Evolutionary conservation across 2,113 vertebrate genomes (phyloP), one percentile per base, ranked within the genome.

Genomic region (Benitochromis conjunctus): DNA sequence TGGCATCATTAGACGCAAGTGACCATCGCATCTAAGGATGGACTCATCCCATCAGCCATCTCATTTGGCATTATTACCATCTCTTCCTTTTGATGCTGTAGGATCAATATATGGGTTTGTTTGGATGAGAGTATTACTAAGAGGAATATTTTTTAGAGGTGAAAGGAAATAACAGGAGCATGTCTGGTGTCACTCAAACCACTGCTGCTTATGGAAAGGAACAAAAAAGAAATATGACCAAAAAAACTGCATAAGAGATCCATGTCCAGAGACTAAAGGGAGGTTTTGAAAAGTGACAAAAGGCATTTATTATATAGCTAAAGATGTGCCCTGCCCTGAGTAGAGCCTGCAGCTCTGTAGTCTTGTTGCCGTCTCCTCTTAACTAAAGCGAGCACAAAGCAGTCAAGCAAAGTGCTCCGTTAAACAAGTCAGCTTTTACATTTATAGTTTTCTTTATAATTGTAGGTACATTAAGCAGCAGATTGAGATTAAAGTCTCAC

Each of bases 1-100:
- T 91, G 91, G 92, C 89, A 92, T 88, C 78, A 43, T 54, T 7
- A 79, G 62, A 79, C 48, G 53, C 79, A 83, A 26, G 7, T 10
- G 31, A 38, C 48, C 53, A 77, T 53, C 69, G 19, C 21, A 21
- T 55, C 21, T 56, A 55, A 54, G 43, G 53, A 58, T 43, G 41
- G 10, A 24, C 51, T 86, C 81, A 79, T 38, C 11, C 21, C 29
- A 29, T 91, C 88, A 5, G 26, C 8, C n/a, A 2, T 36, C 71
- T 56, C 57, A 87, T 58, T 51, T 38, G 54, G 31, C 55, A 55
- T 55, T 21, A 9, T 84, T 82, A 58, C 12, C 26, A 13, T n/a
- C 18, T 19, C 14, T n/a, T 14, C 9, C 46, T 53, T 41, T 38
- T 7, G 26, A 54, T 5, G 19, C 26, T 51, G 81, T 86, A 7